These are phyloP conservation scores for Suricata suricatta DNA, from an alignment of 2,113 vertebrate genomes.

Conservation along the genomic window DNA sequence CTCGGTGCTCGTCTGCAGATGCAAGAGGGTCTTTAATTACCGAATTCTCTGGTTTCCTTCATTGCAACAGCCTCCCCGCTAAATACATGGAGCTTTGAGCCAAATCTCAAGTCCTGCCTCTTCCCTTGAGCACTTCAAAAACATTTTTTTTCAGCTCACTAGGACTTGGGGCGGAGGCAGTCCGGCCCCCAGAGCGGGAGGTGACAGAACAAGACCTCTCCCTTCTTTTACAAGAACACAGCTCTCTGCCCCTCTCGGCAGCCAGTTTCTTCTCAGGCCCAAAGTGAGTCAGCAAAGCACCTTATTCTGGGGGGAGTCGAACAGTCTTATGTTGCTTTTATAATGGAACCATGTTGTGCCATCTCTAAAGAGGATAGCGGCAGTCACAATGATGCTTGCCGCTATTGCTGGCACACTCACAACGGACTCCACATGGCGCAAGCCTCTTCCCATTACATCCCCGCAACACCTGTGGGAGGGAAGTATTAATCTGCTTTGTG, in stretches of 20 bases:
- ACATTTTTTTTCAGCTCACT: neutral
- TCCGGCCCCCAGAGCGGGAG: neutral
- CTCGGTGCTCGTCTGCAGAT: neutral
- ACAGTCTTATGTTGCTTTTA: neutral
- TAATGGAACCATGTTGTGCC: neutral
- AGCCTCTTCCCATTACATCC: fast-evolving
- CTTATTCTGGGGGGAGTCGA: neutral
- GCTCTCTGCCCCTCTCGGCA: neutral
- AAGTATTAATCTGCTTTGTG: neutral
- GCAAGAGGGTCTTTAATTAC: neutral
- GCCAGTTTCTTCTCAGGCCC: neutral
- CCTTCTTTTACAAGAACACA: neutral
- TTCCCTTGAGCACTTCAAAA: neutral
- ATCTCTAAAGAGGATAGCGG: neutral
- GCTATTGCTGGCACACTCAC: fast-evolving
- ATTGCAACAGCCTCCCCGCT: neutral
- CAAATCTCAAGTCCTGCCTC: neutral
- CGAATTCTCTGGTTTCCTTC: neutral
- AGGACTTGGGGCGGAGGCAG: neutral
- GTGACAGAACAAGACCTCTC: fast-evolving
- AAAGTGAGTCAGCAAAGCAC: neutral
- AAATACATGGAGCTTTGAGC: neutral
- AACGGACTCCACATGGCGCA: fast-evolving
- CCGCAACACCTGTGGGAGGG: neutral
- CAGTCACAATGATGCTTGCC: too few relatives aligned